phyloP scores from a whole-genome alignment of 2,797 vertebrate species.

The Micropoecilia bifurca region DNA sequence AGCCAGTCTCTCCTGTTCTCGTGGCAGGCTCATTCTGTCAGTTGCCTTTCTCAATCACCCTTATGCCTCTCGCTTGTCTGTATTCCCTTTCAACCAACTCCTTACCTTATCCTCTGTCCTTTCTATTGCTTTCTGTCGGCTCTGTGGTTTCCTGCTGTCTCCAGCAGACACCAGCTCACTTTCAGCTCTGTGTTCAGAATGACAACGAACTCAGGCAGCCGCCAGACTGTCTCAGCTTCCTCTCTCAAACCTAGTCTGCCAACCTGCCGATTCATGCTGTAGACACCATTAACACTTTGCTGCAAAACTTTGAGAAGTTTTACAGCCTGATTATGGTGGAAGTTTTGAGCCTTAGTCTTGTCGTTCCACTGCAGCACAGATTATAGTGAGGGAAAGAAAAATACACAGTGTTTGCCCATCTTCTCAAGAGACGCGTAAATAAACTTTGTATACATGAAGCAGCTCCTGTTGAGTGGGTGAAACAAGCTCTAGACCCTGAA shows the following conservation, averaged over 20 bases:
- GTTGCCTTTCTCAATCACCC: slow-evolving; percentile 38
- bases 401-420: slow-evolving; percentile 1
- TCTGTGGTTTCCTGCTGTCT: slow-evolving; percentile 69
- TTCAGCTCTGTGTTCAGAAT: slow-evolving; percentile 81
- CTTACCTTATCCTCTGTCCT: slow-evolving; percentile 62
- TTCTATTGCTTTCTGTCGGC: slow-evolving; percentile 56
- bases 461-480: slow-evolving; percentile 65
- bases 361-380: slow-evolving; percentile 11
- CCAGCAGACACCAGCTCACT: slow-evolving; percentile 69
- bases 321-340: slow-evolving; percentile 12
- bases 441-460: slow-evolving; percentile 46
- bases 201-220: slow-evolving; percentile 73
- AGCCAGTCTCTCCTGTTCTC: slow-evolving; percentile 27
- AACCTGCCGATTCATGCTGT: slow-evolving; percentile 64
- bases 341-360: slow-evolving; percentile 5
- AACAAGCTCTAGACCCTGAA: slow-evolving; percentile 65
- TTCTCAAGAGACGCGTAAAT: slow-evolving; percentile 41
- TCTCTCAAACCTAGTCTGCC: slow-evolving; percentile 59
- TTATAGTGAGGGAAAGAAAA: slow-evolving; percentile 3
- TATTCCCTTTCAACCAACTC: slow-evolving; percentile 50
- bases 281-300: slow-evolving; percentile 57
- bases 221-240: slow-evolving; percentile 71
- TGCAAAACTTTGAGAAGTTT: slow-evolving; percentile 29
- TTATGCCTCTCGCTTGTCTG: slow-evolving; percentile 44
- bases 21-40: slow-evolving; percentile 32